These are phyloP conservation scores for Parotocinclus haroldoi DNA, from an alignment of 2,797 vertebrate genomes.

Conservation along the genomic window DNA sequence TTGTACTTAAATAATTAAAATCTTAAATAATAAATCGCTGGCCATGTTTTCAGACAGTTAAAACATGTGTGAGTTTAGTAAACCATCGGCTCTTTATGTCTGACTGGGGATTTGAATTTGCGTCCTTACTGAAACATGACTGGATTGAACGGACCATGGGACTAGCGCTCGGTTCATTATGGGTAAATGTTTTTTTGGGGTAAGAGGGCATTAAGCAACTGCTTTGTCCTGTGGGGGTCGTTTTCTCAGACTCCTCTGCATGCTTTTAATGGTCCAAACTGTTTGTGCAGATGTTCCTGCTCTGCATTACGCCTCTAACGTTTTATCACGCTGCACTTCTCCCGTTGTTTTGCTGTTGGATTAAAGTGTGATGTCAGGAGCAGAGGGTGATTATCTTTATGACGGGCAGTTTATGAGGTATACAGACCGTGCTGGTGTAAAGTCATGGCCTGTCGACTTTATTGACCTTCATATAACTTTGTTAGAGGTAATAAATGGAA, in stretches of 20 bases:
- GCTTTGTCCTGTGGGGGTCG: constrained; percentile 3
- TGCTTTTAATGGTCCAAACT: constrained; percentile 11
- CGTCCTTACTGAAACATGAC: neutral
- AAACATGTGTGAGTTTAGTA: too few relatives aligned
- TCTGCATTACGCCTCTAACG: neutral
- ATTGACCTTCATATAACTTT: constrained; percentile 5
- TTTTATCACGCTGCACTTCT: neutral
- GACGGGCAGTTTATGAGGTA: neutral
- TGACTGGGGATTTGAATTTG: neutral
- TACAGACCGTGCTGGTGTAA: neutral
- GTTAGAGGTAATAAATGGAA: too few relatives aligned
- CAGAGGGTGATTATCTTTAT: constrained; percentile 10
- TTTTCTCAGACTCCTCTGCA: neutral
- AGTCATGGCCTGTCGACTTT: neutral
- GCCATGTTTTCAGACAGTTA: too few relatives aligned
- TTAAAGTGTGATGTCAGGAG: neutral
- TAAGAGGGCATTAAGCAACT: neutral
- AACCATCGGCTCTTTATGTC: too few relatives aligned
- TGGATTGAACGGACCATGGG: neutral
- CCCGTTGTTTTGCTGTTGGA: neutral
- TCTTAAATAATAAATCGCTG: too few relatives aligned
- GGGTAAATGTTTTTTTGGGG: neutral
- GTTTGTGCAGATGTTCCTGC: constrained; percentile 18
- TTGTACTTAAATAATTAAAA: too few relatives aligned
- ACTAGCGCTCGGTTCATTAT: constrained; percentile 1